These are phyloP conservation scores for Eupithecia centaureata DNA, from an alignment of 2,888 invertebrate genomes.

Conservation along the genomic window DNA sequence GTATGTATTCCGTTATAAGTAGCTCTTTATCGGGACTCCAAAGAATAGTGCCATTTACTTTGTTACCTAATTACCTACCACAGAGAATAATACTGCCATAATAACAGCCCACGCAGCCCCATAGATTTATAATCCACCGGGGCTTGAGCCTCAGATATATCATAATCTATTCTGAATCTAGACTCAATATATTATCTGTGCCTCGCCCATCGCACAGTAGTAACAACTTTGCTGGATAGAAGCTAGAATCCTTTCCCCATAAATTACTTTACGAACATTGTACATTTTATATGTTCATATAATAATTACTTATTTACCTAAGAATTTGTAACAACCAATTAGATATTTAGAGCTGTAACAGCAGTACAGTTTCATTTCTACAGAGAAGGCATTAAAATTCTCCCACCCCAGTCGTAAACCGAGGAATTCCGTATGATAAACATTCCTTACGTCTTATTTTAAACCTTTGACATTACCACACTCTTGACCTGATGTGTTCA, in stretches of 20 bases:
- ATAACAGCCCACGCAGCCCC: slow-evolving; percentile 46
- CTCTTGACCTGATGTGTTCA: slow-evolving; percentile 61
- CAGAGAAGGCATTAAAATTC: slow-evolving; percentile 42
- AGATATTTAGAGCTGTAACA: slow-evolving; percentile 20
- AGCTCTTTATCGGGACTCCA: background rate
- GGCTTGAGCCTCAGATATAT: slow-evolving; percentile 49
- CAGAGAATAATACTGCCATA: slow-evolving; percentile 50
- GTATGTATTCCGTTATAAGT: background rate
- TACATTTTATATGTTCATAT: background rate
- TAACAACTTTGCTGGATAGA: slow-evolving; percentile 44
- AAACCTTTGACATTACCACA: slow-evolving; percentile 62
- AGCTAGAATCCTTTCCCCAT: slow-evolving; percentile 38
- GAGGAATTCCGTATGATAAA: slow-evolving; percentile 63
- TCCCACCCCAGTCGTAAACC: slow-evolving; percentile 59
- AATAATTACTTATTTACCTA: slow-evolving; percentile 6
- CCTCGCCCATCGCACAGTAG: slow-evolving; percentile 50
- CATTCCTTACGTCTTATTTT: slow-evolving; percentile 67
- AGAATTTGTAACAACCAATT: slow-evolving; percentile 15
- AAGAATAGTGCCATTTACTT: slow-evolving; percentile 22
- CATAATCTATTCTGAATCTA: slow-evolving; percentile 54
- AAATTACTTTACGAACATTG: slow-evolving; percentile 4
- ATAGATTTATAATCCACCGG: slow-evolving; percentile 43
- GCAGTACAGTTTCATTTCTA: slow-evolving; percentile 43
- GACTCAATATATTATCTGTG: slow-evolving; percentile 50
- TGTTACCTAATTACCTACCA: slow-evolving; percentile 24